Evolutionary conservation across 1,140 invertebrate genomes (phyloP).

Genomic region (Anagrus nilaparvatae): DNA sequence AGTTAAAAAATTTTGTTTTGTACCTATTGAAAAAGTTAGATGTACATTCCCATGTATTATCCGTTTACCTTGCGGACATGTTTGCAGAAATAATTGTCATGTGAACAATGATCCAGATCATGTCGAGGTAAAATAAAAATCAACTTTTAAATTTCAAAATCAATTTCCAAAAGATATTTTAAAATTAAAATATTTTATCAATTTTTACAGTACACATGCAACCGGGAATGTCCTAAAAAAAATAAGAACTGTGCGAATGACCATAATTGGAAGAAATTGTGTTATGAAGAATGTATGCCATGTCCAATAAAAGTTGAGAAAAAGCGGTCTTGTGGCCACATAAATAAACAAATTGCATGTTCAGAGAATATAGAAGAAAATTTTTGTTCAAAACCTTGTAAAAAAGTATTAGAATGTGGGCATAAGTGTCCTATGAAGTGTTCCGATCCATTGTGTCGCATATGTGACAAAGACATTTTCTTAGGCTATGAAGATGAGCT

Average conservation of each 20-base stretch:
- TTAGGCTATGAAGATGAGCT: slow-evolving; percentile 8
- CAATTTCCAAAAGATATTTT: background rate
- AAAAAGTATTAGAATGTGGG: background rate
- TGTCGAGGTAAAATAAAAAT: slow-evolving; percentile 4
- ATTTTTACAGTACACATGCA: slow-evolving; percentile 4
- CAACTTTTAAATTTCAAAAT: background rate
- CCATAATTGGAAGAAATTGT: slow-evolving; percentile 41
- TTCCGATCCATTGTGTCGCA: slow-evolving; percentile 22
- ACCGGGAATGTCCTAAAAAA: background rate
- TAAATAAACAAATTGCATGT: slow-evolving; percentile 17
- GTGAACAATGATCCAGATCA: slow-evolving; percentile 5
- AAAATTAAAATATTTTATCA: background rate
- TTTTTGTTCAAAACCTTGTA: background rate
- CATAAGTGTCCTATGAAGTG: background rate
- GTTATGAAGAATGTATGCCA: slow-evolving; percentile 41
- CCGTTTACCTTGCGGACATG: slow-evolving; percentile 7
- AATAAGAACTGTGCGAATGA: slow-evolving; percentile 7
- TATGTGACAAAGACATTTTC: slow-evolving; percentile 32
- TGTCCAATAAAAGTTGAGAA: slow-evolving; percentile 41
- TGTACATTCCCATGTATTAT: slow-evolving; percentile 1
- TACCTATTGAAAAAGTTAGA: background rate
- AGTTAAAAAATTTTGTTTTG: background rate
- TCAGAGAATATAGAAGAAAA: slow-evolving; percentile 4
- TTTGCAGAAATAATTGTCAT: background rate
- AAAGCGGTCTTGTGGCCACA: slow-evolving; percentile 36